phyloP scores from a whole-genome alignment of 2,113 vertebrate species.

The Stictonetta naevosa region DNA sequence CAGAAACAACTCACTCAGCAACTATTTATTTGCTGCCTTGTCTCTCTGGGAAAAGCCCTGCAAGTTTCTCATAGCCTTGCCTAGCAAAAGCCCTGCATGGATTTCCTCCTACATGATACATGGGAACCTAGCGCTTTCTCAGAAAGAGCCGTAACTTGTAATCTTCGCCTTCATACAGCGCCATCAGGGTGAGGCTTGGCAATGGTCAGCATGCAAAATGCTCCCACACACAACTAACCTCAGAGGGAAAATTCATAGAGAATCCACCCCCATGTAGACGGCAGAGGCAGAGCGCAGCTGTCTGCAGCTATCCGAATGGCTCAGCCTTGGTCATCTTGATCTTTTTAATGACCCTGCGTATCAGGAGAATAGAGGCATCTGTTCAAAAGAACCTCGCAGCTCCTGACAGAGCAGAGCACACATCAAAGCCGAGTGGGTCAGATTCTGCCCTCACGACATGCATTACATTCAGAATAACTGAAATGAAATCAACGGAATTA shows the following conservation, averaged over 20 bases:
- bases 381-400: conserved; percentile 63
- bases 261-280: neutral
- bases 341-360: conserved; percentile 51
- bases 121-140: conserved; percentile 6
- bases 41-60: conserved; percentile 4
- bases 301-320: conserved; percentile 19
- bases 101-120: conserved; percentile 1
- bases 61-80: neutral
- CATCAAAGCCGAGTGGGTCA: conserved; percentile 55
- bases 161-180: neutral
- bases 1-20: conserved; percentile 41
- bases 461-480: conserved; percentile 34
- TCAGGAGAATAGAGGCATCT: conserved; percentile 57
- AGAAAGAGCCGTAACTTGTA: neutral
- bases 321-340: conserved; percentile 70
- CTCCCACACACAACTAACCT: conserved; percentile 19
- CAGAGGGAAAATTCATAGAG: neutral
- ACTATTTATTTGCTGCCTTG: neutral
- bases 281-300: conserved; percentile 4
- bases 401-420: conserved; percentile 62
- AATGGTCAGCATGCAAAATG: conserved; percentile 32
- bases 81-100: neutral
- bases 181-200: neutral
- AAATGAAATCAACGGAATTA: conserved; percentile 49
- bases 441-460: conserved; percentile 14